Evolutionary conservation across 2,113 vertebrate species (phyloP).

Genomic region (Desmodus rotundus): DNA sequence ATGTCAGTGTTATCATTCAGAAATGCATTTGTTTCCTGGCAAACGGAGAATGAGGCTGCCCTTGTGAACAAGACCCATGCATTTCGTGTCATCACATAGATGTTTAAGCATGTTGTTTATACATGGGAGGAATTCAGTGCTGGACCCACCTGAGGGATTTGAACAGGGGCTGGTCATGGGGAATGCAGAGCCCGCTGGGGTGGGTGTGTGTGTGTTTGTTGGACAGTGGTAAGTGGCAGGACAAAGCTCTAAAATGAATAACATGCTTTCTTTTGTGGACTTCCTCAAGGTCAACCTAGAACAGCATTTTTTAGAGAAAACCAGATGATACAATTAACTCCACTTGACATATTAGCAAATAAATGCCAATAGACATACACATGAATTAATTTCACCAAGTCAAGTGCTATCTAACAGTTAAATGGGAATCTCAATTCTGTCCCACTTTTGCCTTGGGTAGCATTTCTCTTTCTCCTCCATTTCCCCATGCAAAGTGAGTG

Average conservation of each 20-base stretch:
- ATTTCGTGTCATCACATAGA: not conserved
- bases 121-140: not conserved
- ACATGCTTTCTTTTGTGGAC: not conserved
- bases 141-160: not conserved
- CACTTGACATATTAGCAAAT: not conserved
- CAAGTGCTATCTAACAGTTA: not conserved
- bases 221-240: not conserved
- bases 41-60: not conserved
- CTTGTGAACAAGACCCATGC: rapidly evolving
- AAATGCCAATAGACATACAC: not conserved
- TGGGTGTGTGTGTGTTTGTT: not conserved
- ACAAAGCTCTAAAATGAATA: not conserved
- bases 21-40: not conserved
- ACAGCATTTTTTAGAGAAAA: not conserved
- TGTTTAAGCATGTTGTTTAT: not conserved
- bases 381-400: not conserved
- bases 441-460: not conserved
- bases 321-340: not conserved
- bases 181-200: not conserved
- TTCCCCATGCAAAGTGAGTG: not conserved
- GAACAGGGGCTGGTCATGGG: not conserved
- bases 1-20: not conserved
- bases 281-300: not conserved
- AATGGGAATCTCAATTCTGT: not conserved
- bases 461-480: not conserved